These are phyloP conservation scores for Tenebrosternarchus preto DNA, from an alignment of 2,113 vertebrate species.

Conservation along the genomic window DNA sequence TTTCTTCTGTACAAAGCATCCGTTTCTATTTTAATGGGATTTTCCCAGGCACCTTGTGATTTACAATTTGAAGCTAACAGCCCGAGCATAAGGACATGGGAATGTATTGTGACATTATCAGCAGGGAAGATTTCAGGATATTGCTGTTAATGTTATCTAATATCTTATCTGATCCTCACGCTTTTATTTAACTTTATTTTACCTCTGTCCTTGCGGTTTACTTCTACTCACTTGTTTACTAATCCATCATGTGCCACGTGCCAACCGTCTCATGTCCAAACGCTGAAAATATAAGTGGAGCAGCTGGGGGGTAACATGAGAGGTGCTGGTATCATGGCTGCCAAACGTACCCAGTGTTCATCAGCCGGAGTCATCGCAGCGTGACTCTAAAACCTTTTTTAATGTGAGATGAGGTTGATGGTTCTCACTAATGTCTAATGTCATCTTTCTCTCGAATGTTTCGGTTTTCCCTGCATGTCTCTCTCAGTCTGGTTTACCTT, in stretches of 20 bases:
- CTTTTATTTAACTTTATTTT: not conserved
- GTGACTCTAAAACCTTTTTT: not conserved
- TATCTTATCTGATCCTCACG: not conserved
- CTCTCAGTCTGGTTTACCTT: not conserved
- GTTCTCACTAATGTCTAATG: too few species aligned
- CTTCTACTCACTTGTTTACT: not conserved
- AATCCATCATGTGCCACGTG: constrained; percentile 49
- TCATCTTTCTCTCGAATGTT: not conserved
- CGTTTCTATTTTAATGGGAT: not conserved
- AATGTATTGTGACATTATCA: not conserved
- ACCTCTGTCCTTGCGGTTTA: not conserved
- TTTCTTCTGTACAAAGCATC: not conserved
- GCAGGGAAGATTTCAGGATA: not conserved
- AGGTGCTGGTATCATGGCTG: constrained; percentile 11
- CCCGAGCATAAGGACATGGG: not conserved
- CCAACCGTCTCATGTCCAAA: not conserved
- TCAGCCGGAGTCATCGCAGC: not conserved
- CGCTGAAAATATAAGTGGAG: constrained; percentile 39
- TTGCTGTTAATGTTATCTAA: too few species aligned
- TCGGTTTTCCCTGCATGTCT: not conserved
- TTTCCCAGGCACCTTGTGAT: not conserved
- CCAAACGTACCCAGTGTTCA: constrained; percentile 18
- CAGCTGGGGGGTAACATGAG: constrained; percentile 48
- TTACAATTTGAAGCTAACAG: not conserved
- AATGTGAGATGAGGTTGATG: not conserved